phyloP scores from a whole-genome alignment of 2,113 vertebrate genomes.

The Myotis lucifugus region DNA sequence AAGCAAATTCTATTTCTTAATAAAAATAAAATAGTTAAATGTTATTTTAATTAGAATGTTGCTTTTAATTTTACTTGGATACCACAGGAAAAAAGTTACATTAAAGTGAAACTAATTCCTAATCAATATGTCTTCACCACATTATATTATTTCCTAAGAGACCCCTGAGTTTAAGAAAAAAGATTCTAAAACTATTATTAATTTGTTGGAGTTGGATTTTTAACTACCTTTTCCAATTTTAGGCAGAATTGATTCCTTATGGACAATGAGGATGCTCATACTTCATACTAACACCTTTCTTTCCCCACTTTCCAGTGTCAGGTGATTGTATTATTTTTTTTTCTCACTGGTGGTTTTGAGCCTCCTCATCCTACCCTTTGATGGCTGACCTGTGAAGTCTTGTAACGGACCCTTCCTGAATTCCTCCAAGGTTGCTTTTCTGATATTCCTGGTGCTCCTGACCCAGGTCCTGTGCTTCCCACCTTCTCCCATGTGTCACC shows the following conservation, averaged over 20 bases:
- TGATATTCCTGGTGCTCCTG: background rate
- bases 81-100: background rate
- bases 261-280: background rate
- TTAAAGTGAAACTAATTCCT: constrained; percentile 6
- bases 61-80: constrained; percentile 1
- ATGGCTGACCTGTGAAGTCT: background rate
- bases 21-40: constrained; percentile 10
- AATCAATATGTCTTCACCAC: background rate
- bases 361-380: background rate
- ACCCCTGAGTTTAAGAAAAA: background rate
- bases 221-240: background rate
- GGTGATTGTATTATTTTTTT: background rate
- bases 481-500: background rate
- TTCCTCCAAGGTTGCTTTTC: background rate
- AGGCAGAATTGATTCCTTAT: background rate
- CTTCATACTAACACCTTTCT: background rate
- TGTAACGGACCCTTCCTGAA: background rate
- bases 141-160: constrained; percentile 17
- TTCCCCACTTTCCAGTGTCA: background rate
- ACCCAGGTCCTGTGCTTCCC: background rate
- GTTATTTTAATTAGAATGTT: background rate
- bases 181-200: background rate
- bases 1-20: constrained; percentile 34
- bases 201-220: background rate
- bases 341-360: background rate